phyloP scores from a whole-genome alignment of 2,113 vertebrate species.

The Pyrgilauda ruficollis region DNA sequence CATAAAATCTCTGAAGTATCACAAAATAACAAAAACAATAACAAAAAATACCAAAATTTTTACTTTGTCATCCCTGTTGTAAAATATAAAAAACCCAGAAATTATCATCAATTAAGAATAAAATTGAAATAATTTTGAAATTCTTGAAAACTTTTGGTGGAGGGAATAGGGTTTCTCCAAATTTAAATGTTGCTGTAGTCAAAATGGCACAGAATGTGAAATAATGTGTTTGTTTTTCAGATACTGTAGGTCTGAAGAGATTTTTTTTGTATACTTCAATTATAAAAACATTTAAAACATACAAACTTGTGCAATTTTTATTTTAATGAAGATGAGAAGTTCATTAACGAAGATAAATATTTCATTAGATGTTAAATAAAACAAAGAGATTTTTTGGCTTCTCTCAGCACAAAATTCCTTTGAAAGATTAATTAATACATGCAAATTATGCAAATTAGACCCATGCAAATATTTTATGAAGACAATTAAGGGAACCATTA shows the following conservation, averaged over 20 bases:
- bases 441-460: slow-evolving; percentile 99
- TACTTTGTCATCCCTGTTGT: background rate
- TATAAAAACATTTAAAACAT: slow-evolving; percentile 88
- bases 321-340: slow-evolving; percentile 99
- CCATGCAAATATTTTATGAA: slow-evolving; percentile 99
- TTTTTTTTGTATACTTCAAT: slow-evolving; percentile 78
- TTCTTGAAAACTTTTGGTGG: slow-evolving; percentile 25
- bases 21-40: background rate
- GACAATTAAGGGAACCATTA: slow-evolving; percentile 99
- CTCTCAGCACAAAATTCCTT: slow-evolving; percentile 99
- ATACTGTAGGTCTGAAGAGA: slow-evolving; percentile 73
- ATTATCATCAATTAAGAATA: background rate
- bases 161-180: background rate
- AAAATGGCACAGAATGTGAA: slow-evolving; percentile 67
- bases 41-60: background rate
- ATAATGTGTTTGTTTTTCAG: slow-evolving; percentile 76
- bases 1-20: background rate
- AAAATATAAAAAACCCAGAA: background rate
- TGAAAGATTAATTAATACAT: slow-evolving; percentile 99
- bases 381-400: slow-evolving; percentile 99
- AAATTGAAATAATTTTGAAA: background rate
- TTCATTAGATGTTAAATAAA: slow-evolving; percentile 99
- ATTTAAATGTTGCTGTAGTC: slow-evolving; percentile 42
- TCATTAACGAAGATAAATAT: slow-evolving; percentile 99
- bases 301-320: slow-evolving; percentile 96